Evolutionary conservation across 1,140 invertebrate species (phyloP), one percentile per base, ranked within the genome.

Genomic region (Caerostris darwini): DNA sequence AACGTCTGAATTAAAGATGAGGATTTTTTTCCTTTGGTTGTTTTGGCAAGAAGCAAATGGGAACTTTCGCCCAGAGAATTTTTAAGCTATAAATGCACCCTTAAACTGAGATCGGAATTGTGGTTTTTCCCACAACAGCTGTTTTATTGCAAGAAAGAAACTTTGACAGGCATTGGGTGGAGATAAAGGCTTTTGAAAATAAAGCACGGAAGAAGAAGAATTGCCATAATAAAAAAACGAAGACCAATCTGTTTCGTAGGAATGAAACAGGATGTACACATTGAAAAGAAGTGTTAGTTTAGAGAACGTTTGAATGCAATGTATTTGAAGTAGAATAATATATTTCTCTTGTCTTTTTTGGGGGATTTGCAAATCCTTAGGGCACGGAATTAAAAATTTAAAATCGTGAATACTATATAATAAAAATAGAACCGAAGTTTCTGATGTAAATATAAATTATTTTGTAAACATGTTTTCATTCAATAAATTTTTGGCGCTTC

Each of bases 41-140:
- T 77, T 77, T 34, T 50, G 3, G 5, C 8, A 2, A 12, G 4
- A 50, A 12, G 34, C 8, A 12, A 14, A 19, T 34, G 34, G 19
- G 19, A 34, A 12, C 69, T 53, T 50, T 50, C 71, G 71, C 12
- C 34, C 7, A 50, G 71, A 50, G 71, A 77, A 77, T 77, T 12
- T 34, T 34, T 50, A 12, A 53, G 71, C 71, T 7, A 77, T 77
- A 77, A 77, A 77, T 77, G 71, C n/a, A 34, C 19, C 50, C 34
- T 77, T 77, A 77, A 77, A 77, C 34, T 77, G 53, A 77, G 50
- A 77, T 53, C 50, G 69, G 8, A 77, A 77, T 53, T 77, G 69
- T 77, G n/a, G 71, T 14, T 14, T 12, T 77, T 71, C 7, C 3
- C 69, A 53, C 8, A 50, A 77, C 71, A 77, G 71, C 71, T 77